Evolutionary conservation across 2,797 vertebrate species (phyloP).

Genomic region (Peromyscus aztecus): DNA sequence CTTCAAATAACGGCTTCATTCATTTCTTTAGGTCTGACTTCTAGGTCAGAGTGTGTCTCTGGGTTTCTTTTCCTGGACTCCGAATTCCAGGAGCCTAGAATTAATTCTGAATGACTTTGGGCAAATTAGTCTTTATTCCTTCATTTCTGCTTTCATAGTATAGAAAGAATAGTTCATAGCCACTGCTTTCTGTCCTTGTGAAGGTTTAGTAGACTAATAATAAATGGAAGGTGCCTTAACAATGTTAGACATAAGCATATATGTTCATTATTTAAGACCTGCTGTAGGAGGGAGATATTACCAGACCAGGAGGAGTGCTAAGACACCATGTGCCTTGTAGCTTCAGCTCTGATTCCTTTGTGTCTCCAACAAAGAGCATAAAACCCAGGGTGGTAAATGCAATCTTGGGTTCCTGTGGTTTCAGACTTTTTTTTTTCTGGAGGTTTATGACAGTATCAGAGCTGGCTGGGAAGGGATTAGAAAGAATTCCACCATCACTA

Average conservation of each 20-base stretch:
- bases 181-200: not conserved
- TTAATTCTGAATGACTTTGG: not conserved
- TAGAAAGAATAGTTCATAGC: not conserved
- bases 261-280: not conserved
- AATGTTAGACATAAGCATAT: not conserved
- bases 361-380: conserved; percentile 37
- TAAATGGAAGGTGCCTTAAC: not conserved
- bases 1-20: not conserved
- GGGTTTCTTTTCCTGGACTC: not conserved
- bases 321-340: not conserved
- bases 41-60: not conserved
- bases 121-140: not conserved
- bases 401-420: conserved; percentile 35
- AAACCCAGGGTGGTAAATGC: conserved; percentile 67
- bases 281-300: not conserved
- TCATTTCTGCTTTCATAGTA: conserved; percentile 37
- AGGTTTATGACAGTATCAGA: conserved; percentile 20
- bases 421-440: not conserved
- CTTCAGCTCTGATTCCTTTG: conserved; percentile 50
- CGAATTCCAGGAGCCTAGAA: not conserved
- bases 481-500: not conserved
- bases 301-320: not conserved
- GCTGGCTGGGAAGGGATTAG: not conserved
- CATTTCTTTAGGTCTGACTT: not conserved
- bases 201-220: conserved; percentile 3